Conservation (phyloP, 2,888 invertebrate species). For the Hirtodrosophila confusa region DNA sequence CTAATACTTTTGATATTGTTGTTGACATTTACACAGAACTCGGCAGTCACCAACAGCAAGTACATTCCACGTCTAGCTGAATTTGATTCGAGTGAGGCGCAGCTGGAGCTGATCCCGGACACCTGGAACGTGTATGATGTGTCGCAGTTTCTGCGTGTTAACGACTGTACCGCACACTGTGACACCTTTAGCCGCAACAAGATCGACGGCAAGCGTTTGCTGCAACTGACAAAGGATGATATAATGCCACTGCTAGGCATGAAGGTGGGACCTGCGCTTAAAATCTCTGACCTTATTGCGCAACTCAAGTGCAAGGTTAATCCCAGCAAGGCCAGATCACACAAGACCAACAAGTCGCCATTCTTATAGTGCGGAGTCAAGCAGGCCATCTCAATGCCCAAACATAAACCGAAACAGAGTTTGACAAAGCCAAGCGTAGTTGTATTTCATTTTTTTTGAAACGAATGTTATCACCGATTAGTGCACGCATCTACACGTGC, state of each 20-base stretch:
- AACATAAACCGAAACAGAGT: constrained; percentile 13
- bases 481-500: constrained; percentile 42
- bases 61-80: constrained; percentile 86
- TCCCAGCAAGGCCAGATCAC: constrained; percentile 83
- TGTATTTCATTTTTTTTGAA: constrained; percentile 32
- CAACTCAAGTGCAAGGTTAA: constrained; percentile 91
- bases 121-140: constrained; percentile 95
- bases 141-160: constrained; percentile 94
- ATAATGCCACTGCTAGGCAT: constrained; percentile 94
- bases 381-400: constrained; percentile 9
- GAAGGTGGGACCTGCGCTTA: constrained; percentile 97
- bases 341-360: constrained; percentile 88
- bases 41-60: constrained; percentile 85
- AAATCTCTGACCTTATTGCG: constrained; percentile 96
- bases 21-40: constrained; percentile 76
- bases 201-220: constrained; percentile 92
- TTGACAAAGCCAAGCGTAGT: constrained; percentile 38
- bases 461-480: constrained; percentile 63
- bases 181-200: constrained; percentile 88
- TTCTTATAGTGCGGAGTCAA: constrained; percentile 86
- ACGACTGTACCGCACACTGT: constrained; percentile 91
- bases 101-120: constrained; percentile 85
- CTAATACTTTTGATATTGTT: background rate
- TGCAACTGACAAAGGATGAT: constrained; percentile 94
- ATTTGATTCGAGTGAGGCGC: constrained; percentile 64